These are phyloP conservation scores for Spongilla lacustris DNA, from an alignment of 37 sponge, comb jelly and placozoan species.

Conservation along the genomic window DNA sequence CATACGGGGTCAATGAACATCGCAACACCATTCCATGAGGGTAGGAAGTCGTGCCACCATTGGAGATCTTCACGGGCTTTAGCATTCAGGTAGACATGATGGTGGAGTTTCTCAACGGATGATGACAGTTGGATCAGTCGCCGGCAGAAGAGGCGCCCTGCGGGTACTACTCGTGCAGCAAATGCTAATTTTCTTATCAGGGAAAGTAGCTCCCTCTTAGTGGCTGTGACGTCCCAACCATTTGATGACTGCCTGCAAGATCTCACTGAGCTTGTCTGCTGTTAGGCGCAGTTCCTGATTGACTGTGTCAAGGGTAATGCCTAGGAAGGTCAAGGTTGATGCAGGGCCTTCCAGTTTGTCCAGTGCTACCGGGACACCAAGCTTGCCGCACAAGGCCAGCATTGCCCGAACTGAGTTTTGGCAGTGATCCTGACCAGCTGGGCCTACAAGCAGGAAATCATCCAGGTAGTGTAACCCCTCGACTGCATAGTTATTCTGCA, in stretches of 20 bases:
- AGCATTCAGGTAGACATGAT: constrained; percentile 7
- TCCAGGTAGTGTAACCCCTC: background rate
- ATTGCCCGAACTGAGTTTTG: background rate
- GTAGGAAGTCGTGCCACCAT: constrained; percentile 9
- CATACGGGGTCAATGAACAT: constrained; percentile 12
- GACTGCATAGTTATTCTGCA: background rate
- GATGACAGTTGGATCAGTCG: constrained; percentile 15
- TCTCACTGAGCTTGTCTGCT: background rate
- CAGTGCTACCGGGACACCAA: background rate
- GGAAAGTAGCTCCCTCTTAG: constrained; percentile 20
- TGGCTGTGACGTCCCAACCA: background rate
- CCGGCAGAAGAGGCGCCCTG: constrained; percentile 15
- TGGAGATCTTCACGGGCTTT: constrained; percentile 8
- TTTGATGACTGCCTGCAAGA: background rate
- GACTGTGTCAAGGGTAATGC: constrained; percentile 15
- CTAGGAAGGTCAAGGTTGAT: constrained; percentile 6
- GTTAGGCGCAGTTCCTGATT: background rate
- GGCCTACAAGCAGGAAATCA: too few relatives aligned
- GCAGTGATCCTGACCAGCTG: too few relatives aligned
- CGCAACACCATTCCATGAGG: background rate
- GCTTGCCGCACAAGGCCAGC: background rate
- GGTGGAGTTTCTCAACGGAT: background rate
- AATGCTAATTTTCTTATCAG: constrained; percentile 2
- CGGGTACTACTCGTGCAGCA: constrained; percentile 12
- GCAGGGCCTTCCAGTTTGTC: constrained; percentile 1